Base-by-base conservation (phyloP, 2,888 invertebrate species). In the Spodoptera exigua region DNA sequence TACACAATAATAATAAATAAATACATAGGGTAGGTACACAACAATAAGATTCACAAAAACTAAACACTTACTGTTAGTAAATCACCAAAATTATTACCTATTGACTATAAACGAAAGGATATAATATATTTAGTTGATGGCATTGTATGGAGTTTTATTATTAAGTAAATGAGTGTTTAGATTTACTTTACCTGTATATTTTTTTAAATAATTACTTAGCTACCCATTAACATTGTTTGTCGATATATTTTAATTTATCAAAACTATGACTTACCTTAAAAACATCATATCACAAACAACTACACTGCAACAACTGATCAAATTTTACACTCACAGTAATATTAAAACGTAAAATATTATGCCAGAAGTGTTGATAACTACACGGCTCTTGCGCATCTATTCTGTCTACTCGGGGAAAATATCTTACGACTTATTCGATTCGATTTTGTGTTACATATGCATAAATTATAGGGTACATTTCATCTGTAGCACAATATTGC, bases 241-340 rank as follows among this genome's bases (percentile, higher is more conserved):
- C 57, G 57, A 57, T 57, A 57, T 57, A 57, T 57, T 57, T 57
- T 57, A 57, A 57, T 57, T 57, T 57, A 57, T 57, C 57, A 57
- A 57, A 57, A 57, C 57, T 57, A 57, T 57, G 49, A 57, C 57
- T 57, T 57, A 57, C 57, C 57, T 59, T 52, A 51, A 53, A 59
- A 59, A 59, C 59, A 59, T 59, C 59, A 59, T 53, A 59, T 59
- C 59, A 59, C 59, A 59, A 59, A 59, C 52, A 59, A 59, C 59
- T 59, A 59, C 53, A 59, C 59, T 59, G 59, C 59, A 59, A 59
- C 59, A 59, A 59, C 52, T 59, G 59, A 58, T 52, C 57, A 57
- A 57, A 57, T 57, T 57, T 57, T 57, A 57, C 57, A 57, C 57
- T 57, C 58, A 58, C 58, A 58, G 58, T 58, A 58, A 58, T 56